Percentiles rank a stretch among this genome's conserved stretches.
Conservation (phyloP, 2,113 vertebrate genomes). For the Brachirus orientalis region DNA sequence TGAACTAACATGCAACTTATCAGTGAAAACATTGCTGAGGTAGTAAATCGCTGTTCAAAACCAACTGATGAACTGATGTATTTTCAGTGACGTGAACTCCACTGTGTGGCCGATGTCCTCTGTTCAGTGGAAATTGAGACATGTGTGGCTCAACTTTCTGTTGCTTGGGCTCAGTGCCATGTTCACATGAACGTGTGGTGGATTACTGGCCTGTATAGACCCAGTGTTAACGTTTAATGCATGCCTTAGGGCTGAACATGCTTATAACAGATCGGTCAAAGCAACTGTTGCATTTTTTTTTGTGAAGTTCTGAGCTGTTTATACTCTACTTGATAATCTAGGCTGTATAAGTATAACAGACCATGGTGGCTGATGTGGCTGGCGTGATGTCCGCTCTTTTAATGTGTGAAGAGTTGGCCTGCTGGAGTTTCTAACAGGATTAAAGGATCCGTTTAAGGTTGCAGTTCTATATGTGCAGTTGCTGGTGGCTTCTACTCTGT, state of each 20-base stretch:
- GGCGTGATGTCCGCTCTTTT: conserved; percentile 58
- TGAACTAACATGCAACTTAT: not conserved
- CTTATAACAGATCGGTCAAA: conserved; percentile 64
- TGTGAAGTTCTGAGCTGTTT: conserved; percentile 59
- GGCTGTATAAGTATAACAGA: conserved; percentile 55
- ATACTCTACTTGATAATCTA: conserved; percentile 51
- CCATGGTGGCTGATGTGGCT: conserved; percentile 47
- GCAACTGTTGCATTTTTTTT: conserved; percentile 71
- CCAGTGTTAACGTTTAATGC: conserved; percentile 76
- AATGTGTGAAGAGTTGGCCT: conserved; percentile 53
- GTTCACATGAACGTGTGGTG: conserved; percentile 59
- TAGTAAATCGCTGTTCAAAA: not conserved
- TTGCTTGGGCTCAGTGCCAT: conserved; percentile 26
- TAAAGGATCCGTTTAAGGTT: conserved; percentile 40
- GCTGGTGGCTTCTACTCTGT: conserved; percentile 3
- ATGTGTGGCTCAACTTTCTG: conserved; percentile 24
- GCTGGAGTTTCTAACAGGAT: conserved; percentile 58
- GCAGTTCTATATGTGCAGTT: conserved; percentile 22
- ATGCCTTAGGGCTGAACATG: conserved; percentile 58
- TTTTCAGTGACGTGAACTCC: conserved; percentile 13
- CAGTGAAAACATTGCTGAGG: not conserved
- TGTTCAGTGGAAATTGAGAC: conserved; percentile 1
- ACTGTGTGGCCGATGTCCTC: conserved; percentile 6
- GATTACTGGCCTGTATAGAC: conserved; percentile 60
- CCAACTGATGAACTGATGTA: conserved; percentile 9